These are phyloP conservation scores for Sprattus sprattus DNA, from an alignment of 2,113 vertebrate species.

Conservation along the genomic window DNA sequence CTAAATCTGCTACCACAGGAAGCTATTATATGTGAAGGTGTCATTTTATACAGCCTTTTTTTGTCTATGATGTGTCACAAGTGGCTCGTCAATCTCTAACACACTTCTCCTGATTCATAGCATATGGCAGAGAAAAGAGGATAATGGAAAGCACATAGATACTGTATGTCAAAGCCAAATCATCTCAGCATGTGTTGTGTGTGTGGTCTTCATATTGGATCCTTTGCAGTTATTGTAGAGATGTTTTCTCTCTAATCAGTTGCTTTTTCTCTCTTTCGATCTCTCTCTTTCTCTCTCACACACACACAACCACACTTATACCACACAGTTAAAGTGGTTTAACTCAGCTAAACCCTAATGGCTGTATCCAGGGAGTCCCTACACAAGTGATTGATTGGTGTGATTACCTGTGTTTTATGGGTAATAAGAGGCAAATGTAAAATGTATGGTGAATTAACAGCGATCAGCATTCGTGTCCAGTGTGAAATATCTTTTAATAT, in stretches of 20 bases:
- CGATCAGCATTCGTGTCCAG: neutral
- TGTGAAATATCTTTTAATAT: neutral
- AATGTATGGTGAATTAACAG: neutral
- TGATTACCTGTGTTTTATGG: neutral
- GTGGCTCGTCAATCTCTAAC: neutral
- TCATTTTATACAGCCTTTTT: neutral
- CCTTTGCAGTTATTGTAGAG: neutral
- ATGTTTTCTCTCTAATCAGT: neutral
- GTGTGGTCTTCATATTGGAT: constrained; percentile 9
- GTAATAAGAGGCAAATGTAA: neutral
- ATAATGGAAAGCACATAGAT: neutral
- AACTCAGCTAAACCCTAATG: neutral
- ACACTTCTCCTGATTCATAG: neutral
- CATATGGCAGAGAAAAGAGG: neutral
- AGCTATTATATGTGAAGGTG: neutral
- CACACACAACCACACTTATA: neutral
- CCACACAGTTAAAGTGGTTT: neutral
- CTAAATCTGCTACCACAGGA: neutral
- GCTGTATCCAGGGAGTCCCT: neutral
- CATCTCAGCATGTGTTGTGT: constrained; percentile 12
- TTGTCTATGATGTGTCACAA: neutral
- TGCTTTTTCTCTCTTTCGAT: neutral
- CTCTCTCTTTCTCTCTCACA: neutral
- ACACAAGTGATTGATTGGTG: neutral
- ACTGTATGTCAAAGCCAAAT: constrained; percentile 8